Base-by-base conservation (phyloP, 1,140 invertebrate genomes). In the Amphibalanus amphitrite region DNA sequence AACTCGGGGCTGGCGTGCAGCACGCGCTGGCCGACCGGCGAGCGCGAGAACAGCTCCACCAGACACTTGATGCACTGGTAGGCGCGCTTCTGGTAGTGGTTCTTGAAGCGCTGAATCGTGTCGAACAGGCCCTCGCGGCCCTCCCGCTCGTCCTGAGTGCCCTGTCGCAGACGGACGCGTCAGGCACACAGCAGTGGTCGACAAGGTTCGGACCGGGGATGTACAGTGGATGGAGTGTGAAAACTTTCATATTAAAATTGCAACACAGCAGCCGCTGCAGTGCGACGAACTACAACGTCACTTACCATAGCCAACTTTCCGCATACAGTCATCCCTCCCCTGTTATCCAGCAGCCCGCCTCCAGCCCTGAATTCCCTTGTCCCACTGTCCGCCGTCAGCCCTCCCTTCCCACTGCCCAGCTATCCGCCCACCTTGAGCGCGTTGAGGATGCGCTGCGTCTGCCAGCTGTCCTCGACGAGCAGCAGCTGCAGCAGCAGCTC, bases 1-100 rank as follows among this genome's bases (percentile, higher is more conserved):
- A 96, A 82, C 30, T 74, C 75, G 33, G 70, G 71, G 73, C 73
- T 76, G n/a, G 71, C 70, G 69, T 71, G 65, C 29, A 74, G 67
- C 75, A 74, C 75, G 33, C 69, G 72, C 30, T 73, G 71, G 67
- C 83, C 83, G 72, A 80, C 78, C 26, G 85, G 86, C 79, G 91
- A 93, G 76, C 91, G 90, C 74, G 87, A 87, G 82, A 97, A 95
- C 30, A 97, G 82, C 71, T 88, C 86, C 29, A 96, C 94, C 82
- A 97, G 86, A 79, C 92, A 92, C 82, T 98, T 97, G 47, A 97
- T 95, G 80, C 95, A 97, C 78, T 96, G 93, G 82, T 98, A 98
- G 47, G 93, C 92, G 74, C 94, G 83, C 81, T 97, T 97, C 80
- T 97, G 94, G 80, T 97, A 95, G 82, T 96, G 92, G 75, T 89